These are phyloP conservation scores for Peromyscus melanophrys DNA, from an alignment of 2,797 vertebrate genomes.

Conservation along the genomic window DNA sequence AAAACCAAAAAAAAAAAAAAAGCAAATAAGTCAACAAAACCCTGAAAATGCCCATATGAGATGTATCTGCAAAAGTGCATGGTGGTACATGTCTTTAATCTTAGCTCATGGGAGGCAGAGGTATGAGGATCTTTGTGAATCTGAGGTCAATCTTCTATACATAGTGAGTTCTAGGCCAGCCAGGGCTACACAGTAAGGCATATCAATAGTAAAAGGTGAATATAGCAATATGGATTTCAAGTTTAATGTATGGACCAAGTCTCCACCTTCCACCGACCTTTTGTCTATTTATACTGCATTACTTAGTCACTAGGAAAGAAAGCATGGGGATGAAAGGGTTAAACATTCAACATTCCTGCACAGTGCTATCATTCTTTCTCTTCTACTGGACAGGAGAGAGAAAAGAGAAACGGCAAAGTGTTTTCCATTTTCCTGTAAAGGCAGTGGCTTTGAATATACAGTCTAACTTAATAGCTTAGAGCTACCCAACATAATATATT, in stretches of 20 bases:
- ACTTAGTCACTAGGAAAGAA: background rate
- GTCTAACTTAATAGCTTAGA: conserved; percentile 64
- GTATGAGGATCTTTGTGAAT: background rate
- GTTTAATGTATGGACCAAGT: background rate
- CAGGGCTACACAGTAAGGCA: background rate
- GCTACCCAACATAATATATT: conserved; percentile 63
- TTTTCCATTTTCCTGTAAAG: conserved; percentile 49
- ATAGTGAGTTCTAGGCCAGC: background rate
- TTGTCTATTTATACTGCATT: background rate
- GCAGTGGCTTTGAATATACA: conserved; percentile 63
- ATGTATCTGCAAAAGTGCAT: background rate
- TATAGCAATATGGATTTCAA: background rate
- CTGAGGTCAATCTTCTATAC: background rate
- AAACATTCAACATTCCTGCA: background rate
- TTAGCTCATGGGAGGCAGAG: background rate
- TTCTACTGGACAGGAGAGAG: background rate
- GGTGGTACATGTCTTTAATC: background rate
- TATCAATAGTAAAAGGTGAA: background rate
- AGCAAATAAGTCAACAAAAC: background rate
- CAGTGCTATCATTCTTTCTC: background rate
- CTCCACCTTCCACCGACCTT: background rate
- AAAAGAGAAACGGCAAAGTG: conserved; percentile 42
- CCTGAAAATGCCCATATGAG: background rate
- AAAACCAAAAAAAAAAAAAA: background rate
- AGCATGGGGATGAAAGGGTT: background rate